Conservation (phyloP, 2,888 invertebrate species). For the Campoplex capitator region DNA sequence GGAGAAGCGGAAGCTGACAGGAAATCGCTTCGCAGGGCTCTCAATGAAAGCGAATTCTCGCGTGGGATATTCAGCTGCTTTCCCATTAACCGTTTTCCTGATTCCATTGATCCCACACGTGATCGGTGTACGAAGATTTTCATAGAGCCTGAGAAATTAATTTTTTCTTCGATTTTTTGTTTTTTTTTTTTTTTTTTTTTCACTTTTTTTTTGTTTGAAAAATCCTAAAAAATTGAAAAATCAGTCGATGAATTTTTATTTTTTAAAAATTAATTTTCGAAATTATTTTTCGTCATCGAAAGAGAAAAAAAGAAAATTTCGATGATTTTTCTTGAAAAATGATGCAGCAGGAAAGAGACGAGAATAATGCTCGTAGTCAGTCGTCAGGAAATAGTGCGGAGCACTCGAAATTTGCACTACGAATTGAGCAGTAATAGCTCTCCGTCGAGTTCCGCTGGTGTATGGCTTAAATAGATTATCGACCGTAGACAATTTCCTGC, state of each 20-base stretch:
- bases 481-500: conserved; percentile 61
- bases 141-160: no score
- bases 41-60: conserved; percentile 47
- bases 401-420: conserved; percentile 36
- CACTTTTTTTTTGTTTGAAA: no score
- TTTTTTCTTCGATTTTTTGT: neutral
- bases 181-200: neutral
- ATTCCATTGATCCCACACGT: conserved; percentile 63
- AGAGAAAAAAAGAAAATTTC: no score
- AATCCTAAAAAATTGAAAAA: no score
- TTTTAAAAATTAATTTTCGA: no score
- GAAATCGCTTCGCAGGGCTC: conserved; percentile 58
- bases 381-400: conserved; percentile 48
- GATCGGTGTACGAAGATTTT: neutral
- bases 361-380: conserved; percentile 29
- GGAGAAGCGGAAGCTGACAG: conserved; percentile 66
- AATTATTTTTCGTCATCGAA: no score
- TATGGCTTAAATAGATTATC: conserved; percentile 57
- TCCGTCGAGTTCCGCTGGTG: conserved; percentile 26
- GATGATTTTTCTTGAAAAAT: neutral
- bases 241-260: no score
- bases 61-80: conserved; percentile 69
- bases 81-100: conserved; percentile 60
- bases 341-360: neutral
- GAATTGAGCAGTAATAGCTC: conserved; percentile 29